Evolutionary conservation across 2,113 vertebrate genomes (phyloP).

Genomic region (Saguinus midas): DNA sequence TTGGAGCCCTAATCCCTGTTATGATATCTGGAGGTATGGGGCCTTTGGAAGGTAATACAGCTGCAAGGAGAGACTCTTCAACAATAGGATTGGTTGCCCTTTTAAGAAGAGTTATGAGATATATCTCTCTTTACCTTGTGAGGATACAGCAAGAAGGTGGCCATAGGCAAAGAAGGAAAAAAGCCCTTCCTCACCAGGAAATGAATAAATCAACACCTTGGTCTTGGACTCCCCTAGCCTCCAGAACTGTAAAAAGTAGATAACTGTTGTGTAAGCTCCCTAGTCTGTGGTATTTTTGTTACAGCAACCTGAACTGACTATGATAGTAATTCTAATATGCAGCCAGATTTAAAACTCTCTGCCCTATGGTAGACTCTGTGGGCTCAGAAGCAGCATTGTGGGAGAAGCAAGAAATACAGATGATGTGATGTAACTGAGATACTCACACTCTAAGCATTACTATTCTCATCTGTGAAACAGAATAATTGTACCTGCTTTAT

Average conservation of each 20-base stretch:
- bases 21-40: background rate
- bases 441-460: background rate
- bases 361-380: background rate
- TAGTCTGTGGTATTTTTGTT: background rate
- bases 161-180: background rate
- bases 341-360: background rate
- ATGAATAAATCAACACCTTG: background rate
- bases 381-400: background rate
- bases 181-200: background rate
- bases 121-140: background rate
- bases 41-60: background rate
- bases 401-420: background rate
- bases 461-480: background rate
- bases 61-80: background rate
- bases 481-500: background rate
- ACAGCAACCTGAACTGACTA: background rate
- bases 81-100: background rate
- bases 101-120: background rate
- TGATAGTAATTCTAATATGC: background rate
- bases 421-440: background rate
- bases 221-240: background rate
- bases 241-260: background rate
- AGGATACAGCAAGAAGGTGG: background rate
- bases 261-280: background rate
- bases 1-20: background rate